Evolutionary conservation across 2,113 vertebrate genomes (phyloP).

Genomic region (Indicator maculatus): DNA sequence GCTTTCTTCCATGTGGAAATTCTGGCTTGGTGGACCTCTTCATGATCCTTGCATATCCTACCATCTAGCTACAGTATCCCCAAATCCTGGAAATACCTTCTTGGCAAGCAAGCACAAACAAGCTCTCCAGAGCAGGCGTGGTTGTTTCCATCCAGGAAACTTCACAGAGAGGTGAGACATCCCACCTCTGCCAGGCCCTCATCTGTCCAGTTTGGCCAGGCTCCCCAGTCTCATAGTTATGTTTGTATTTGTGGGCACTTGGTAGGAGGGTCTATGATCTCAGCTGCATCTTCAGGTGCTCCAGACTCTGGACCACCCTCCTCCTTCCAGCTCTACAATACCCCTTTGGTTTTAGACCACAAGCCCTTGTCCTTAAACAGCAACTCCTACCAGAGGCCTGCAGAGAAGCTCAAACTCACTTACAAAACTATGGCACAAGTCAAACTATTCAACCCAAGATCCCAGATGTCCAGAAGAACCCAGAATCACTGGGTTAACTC

Average conservation of each 20-base stretch:
- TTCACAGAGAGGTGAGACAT: not conserved
- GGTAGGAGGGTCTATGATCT: not conserved
- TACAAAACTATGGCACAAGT: not conserved
- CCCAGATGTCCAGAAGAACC: not conserved
- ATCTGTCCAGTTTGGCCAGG: not conserved
- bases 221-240: not conserved
- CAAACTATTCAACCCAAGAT: not conserved
- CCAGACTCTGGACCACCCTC: not conserved
- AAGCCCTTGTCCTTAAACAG: not conserved
- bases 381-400: not conserved
- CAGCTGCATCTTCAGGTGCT: not conserved
- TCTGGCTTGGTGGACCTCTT: slow-evolving; percentile 23
- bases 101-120: slow-evolving; percentile 27
- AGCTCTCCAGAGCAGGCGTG: not conserved
- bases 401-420: not conserved
- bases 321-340: not conserved
- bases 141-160: slow-evolving; percentile 42
- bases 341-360: not conserved
- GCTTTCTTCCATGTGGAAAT: slow-evolving; percentile 34
- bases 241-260: not conserved
- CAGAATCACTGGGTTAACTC: not conserved
- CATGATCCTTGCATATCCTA: slow-evolving; percentile 16
- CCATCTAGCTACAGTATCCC: slow-evolving; percentile 21
- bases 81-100: slow-evolving; percentile 59
- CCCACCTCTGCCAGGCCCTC: not conserved